Evolutionary conservation across 2,797 vertebrate genomes (phyloP), one percentile per base, ranked within the genome.

Genomic region (Cirrhinus molitorella): DNA sequence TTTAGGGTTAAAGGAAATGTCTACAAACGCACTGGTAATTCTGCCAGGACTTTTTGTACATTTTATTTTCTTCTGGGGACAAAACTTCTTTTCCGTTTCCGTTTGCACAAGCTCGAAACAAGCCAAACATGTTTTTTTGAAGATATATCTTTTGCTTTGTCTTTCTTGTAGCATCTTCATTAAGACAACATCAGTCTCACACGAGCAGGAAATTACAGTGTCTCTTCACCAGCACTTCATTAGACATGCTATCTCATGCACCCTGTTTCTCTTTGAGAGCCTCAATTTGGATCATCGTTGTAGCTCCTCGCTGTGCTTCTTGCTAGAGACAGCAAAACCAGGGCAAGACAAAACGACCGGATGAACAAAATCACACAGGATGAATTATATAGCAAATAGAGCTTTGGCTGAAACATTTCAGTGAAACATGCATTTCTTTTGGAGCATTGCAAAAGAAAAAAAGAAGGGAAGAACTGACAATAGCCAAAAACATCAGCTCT

Each of bases 191-290:
- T 91, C 86, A 71, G 85, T 74, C 87, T 89, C 89, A 85, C 86
- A 81, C 89, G 88, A 72, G 90, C 90, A 90, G 92, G 91, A 94
- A 94, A 94, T 94, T 75, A 90, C 89, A 91, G 92, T 91, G 89
- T 92, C 91, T 93, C 91, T 92, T 91, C 92, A 91, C 92, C 90
- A 92, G 92, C 91, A 91, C 92, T 93, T 93, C 91, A 93, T 93
- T 93, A 94, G 92, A 78, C 86, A 53, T 89, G 89, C 80, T 71
- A 93, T 94, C 93, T 93, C 92, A 91, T 90, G 86, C 82, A 86
- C 88, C 92, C 92, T 92, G 92, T 93, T 94, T 88, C 89, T 92
- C 90, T 88, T 88, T 88, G 87, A 86, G 88, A 83, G 91, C 87
- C 73, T 68, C 80, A 79, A 85, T 91, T 90, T 86, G 89, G 88